Evolutionary conservation across 2,113 vertebrate species (phyloP).

Genomic region (Puffinus mauretanicus): DNA sequence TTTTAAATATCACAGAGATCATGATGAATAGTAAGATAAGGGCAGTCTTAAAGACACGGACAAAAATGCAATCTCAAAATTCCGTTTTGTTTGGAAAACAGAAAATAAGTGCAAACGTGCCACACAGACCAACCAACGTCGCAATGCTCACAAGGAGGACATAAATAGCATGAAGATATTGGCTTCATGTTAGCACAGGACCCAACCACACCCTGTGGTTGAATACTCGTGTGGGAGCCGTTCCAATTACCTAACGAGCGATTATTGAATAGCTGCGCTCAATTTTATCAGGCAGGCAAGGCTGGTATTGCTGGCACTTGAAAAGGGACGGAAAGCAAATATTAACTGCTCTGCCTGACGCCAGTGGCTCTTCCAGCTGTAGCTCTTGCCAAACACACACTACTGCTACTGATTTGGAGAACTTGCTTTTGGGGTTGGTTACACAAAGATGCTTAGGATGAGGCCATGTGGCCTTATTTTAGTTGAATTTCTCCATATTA

Average conservation of each 20-base stretch:
- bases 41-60: not conserved
- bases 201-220: constrained; percentile 55
- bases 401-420: not conserved
- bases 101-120: not conserved
- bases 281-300: constrained; percentile 40
- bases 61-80: not conserved
- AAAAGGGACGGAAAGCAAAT: not conserved
- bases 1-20: not conserved
- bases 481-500: not conserved
- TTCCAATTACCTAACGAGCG: not conserved
- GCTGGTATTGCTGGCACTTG: not conserved
- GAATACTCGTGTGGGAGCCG: not conserved
- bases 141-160: not conserved
- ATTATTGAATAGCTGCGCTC: not conserved
- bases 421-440: not conserved
- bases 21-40: not conserved
- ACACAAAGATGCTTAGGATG: not conserved
- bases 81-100: not conserved
- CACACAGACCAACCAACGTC: not conserved
- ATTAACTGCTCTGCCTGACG: not conserved
- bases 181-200: constrained; percentile 52
- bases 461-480: not conserved
- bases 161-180: not conserved
- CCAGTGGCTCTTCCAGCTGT: not conserved
- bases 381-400: not conserved